A percentile compares a stretch with the other conserved stretches of the same genome.
phyloP scores from a whole-genome alignment of 2,113 vertebrate species.

The Varanus komodoensis region DNA sequence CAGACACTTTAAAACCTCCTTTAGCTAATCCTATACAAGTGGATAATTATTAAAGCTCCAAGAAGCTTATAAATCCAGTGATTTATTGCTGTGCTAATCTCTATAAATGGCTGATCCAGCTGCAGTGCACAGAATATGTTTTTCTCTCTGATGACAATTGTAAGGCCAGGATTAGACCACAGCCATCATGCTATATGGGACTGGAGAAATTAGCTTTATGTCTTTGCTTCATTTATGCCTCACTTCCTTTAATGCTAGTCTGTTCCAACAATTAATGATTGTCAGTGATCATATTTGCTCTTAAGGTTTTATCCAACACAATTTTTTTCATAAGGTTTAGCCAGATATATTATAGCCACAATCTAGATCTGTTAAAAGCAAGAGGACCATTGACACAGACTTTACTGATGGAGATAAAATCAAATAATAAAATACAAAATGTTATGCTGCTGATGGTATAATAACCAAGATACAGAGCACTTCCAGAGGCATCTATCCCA shows the following conservation, averaged over 20 bases:
- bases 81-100: conserved; percentile 32
- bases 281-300: background rate
- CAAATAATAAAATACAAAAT: too few relatives aligned
- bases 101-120: conserved; percentile 1
- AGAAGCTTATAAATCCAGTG: conserved; percentile 32
- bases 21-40: conserved; percentile 43
- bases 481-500: background rate
- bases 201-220: background rate
- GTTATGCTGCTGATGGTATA: background rate
- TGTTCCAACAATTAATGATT: background rate
- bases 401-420: background rate
- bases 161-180: conserved; percentile 19
- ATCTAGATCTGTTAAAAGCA: background rate
- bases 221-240: background rate
- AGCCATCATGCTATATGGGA: conserved; percentile 6
- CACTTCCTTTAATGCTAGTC: background rate
- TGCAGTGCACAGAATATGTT: background rate
- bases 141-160: conserved; percentile 3
- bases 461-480: background rate
- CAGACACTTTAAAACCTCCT: conserved; percentile 21
- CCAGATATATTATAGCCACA: background rate
- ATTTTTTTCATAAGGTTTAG: background rate
- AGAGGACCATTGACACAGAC: background rate
- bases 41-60: conserved; percentile 50
- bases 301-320: background rate